A percentile compares a stretch with the other conserved stretches of the same genome.
Conservation (phyloP, 2,888 invertebrate genomes). For the Tipula vernalis region DNA sequence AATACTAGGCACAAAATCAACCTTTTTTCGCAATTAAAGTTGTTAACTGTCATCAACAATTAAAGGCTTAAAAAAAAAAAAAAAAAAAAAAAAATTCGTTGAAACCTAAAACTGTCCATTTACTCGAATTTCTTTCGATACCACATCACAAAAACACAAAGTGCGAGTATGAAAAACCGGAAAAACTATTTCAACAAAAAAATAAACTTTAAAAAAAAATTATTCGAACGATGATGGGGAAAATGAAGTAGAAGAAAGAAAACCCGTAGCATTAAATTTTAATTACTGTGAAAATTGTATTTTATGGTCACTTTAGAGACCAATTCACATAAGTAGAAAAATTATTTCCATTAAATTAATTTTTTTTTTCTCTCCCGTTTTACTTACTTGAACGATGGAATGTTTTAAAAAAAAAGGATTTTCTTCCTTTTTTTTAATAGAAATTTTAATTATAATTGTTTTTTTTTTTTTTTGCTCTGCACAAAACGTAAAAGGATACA, state of each 20-base stretch:
- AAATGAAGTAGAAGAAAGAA: not conserved
- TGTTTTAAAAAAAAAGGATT: not conserved
- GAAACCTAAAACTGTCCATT: not conserved
- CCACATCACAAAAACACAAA: not conserved
- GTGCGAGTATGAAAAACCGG: not conserved
- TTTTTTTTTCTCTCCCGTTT: not conserved
- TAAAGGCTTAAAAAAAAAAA: not conserved
- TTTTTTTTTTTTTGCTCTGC: not conserved
- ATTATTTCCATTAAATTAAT: constrained; percentile 4
- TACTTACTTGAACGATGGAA: not conserved
- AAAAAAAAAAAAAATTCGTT: not conserved
- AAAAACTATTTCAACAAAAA: not conserved
- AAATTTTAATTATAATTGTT: not conserved
- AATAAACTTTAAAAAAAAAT: not conserved
- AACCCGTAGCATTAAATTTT: not conserved
- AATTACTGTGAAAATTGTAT: constrained; percentile 4
- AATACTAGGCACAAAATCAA: not conserved
- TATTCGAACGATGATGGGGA: not conserved
- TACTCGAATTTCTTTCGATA: not conserved
- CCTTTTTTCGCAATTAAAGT: not conserved
- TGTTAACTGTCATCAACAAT: not conserved
- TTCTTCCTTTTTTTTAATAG: not conserved
- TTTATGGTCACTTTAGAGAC: constrained; percentile 4
- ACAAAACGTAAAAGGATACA: not conserved
- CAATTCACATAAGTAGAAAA: constrained; percentile 4